These are phyloP conservation scores for Therioaphis trifolii DNA, from an alignment of 2,888 invertebrate species.

Conservation along the genomic window DNA sequence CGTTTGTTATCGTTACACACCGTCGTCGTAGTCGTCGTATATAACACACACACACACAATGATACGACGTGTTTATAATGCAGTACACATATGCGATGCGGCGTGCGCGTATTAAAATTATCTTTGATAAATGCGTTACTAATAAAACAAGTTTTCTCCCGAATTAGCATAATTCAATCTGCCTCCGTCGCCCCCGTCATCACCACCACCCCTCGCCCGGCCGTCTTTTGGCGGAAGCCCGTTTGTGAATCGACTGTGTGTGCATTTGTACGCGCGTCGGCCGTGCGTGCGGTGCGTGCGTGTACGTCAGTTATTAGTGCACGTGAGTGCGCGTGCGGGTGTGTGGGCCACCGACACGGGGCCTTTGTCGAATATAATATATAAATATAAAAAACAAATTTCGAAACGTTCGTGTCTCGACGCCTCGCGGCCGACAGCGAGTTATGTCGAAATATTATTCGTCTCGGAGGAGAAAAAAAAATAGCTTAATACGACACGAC, in stretches of 20 bases:
- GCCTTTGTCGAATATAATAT: too few relatives aligned
- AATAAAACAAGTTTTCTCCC: conserved; percentile 56
- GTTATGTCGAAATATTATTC: too few relatives aligned
- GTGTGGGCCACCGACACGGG: too few relatives aligned
- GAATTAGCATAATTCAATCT: conserved; percentile 57
- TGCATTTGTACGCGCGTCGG: neutral
- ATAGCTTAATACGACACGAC: too few relatives aligned
- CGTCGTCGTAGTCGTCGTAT: too few relatives aligned
- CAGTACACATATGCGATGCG: conserved; percentile 39
- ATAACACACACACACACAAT: too few relatives aligned
- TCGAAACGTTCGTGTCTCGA: too few relatives aligned
- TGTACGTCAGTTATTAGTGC: neutral
- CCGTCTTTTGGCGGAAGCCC: neutral
- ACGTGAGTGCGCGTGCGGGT: too few relatives aligned
- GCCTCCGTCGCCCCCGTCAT: neutral
- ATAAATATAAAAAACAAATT: neutral
- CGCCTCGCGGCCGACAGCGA: too few relatives aligned
- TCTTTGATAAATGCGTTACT: conserved; percentile 51
- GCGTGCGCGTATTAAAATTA: conserved; percentile 49
- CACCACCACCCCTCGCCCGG: too few relatives aligned
- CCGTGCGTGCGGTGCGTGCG: neutral
- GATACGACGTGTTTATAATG: conserved; percentile 43
- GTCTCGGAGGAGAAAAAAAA: too few relatives aligned
- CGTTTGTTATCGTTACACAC: too few relatives aligned
- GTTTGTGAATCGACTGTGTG: neutral